Evolutionary conservation across 35 echinoderm and acorn worm genomes (phyloP).

Genomic region (Ptychodera flava): DNA sequence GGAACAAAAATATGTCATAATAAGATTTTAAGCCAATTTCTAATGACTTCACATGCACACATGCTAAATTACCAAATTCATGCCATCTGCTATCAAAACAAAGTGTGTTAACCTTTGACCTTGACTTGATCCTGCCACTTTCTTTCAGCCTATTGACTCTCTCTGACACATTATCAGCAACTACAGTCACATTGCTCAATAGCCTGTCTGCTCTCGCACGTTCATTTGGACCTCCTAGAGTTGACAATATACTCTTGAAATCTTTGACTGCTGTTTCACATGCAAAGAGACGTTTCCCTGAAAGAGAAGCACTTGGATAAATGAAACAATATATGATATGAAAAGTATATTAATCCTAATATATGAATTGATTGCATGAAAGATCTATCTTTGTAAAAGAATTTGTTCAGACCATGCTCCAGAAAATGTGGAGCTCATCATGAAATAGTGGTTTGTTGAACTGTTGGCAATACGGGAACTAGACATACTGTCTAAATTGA

Average conservation of each 20-base stretch:
- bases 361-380: not conserved
- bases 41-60: too few species aligned
- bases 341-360: not conserved
- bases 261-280: not conserved
- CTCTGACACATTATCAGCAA: constrained; percentile 3
- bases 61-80: too few species aligned
- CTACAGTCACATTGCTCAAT: not conserved
- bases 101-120: constrained; percentile 17
- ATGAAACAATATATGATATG: not conserved
- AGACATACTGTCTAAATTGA: too few species aligned
- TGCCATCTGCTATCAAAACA: too few species aligned
- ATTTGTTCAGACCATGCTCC: too few species aligned
- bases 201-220: not conserved
- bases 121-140: constrained; percentile 1
- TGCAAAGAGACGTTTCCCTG: constrained; percentile 3
- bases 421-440: too few species aligned
- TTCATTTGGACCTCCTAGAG: not conserved
- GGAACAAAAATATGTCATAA: too few species aligned
- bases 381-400: too few species aligned
- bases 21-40: too few species aligned
- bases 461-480: too few species aligned
- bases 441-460: too few species aligned
- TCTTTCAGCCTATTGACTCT: not conserved
- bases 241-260: not conserved
- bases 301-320: not conserved